Base-by-base conservation (phyloP, 2,113 vertebrate genomes). In the Carettochelys insculpta region DNA sequence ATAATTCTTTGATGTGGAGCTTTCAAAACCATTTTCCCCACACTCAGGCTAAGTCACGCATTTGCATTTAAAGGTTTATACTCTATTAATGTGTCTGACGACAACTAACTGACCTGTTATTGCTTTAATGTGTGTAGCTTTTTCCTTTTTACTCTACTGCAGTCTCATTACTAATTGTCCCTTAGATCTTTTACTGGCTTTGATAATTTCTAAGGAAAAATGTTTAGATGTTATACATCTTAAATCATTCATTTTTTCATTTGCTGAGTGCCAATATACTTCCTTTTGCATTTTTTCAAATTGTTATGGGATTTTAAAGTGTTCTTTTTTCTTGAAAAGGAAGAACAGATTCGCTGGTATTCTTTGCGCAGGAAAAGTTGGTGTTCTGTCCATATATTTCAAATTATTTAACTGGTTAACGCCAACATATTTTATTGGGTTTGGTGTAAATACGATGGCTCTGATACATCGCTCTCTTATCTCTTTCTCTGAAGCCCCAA, bases 161-260 rank as follows among this genome's bases (percentile, higher is more conserved):
- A 86, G 94, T 85, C 92, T 90, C 51, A 93, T 5, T 83, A 92
- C 87, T 95, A 93, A 92, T 68, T 94, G 82, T 85, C 17, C 45
- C 51, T 91, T 96, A 45, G 56, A 86, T 86, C 86, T 82, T 94
- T 94, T 86, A 17, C 76, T 90, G 56, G 41, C 10, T 95, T 94
- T 87, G 71, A 90, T 93, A 81, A 92, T 83, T 96, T 96, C 87
- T 88, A 80, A 80, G 31, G 29, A 94, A 53, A 85, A 85, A 92
- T 85, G 86, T 91, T 92, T 93, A 83, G 91, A 94, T 4, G 58
- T 90, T 86, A 58, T 90, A 45, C 61, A 88, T 93, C 78, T 94
- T 95, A 95, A 97, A 95, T 92, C 77, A 94, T 90, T 82, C 77
- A 83, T 96, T 97, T 97, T 89, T 92, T 97, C 87, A 92, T 95